A percentile compares a stretch with the other conserved stretches of the same genome.
These are phyloP conservation scores for Ischnura elegans DNA, from an alignment of 2,888 invertebrate genomes.

Conservation along the genomic window DNA sequence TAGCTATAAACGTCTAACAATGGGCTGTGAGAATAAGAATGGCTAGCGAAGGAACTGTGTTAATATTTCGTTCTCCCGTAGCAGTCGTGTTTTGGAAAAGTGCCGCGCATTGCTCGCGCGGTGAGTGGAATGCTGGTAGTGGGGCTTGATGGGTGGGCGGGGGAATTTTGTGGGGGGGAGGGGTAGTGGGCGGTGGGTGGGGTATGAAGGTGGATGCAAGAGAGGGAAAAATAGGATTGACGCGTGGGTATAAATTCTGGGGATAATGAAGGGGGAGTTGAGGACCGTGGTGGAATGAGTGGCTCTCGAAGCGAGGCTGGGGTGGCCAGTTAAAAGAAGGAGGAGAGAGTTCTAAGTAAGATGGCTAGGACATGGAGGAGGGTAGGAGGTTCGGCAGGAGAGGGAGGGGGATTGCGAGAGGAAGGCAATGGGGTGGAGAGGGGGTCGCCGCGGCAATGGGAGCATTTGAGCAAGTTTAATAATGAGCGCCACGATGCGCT, in stretches of 20 bases:
- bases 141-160: neutral
- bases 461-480: too few relatives aligned
- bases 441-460: too few relatives aligned
- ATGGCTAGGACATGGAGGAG: neutral
- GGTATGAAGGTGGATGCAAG: conserved; percentile 58
- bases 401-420: neutral
- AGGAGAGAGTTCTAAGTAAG: neutral
- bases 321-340: neutral
- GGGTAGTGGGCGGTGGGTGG: neutral
- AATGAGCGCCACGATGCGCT: too few relatives aligned
- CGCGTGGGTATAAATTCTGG: conserved; percentile 60
- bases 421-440: too few relatives aligned
- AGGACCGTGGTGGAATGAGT: neutral
- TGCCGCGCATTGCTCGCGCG: too few relatives aligned
- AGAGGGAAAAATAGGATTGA: conserved; percentile 64
- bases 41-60: too few relatives aligned
- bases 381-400: neutral
- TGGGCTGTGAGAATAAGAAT: too few relatives aligned
- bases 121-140: neutral
- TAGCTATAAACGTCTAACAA: too few relatives aligned
- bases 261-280: conserved; percentile 61
- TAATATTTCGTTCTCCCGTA: too few relatives aligned
- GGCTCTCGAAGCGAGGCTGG: neutral
- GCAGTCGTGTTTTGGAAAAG: too few relatives aligned
- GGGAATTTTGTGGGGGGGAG: neutral